Evolutionary conservation across 2,113 vertebrate genomes (phyloP).

Genomic region (Oreotragus oreotragus): DNA sequence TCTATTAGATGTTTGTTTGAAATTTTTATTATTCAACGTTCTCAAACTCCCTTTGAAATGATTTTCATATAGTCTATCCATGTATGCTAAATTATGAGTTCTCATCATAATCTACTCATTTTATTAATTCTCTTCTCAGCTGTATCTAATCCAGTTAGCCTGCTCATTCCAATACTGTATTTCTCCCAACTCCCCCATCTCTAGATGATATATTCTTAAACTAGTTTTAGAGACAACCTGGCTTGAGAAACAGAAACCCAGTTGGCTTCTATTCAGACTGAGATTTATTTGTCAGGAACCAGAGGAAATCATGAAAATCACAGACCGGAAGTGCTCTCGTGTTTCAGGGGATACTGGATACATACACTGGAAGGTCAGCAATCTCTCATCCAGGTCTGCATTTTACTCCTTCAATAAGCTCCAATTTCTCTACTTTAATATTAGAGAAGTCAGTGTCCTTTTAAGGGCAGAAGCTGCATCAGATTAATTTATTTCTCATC

Average conservation of each 20-base stretch:
- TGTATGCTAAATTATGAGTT: background rate
- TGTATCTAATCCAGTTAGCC: background rate
- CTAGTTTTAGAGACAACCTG: background rate
- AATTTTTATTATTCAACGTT: background rate
- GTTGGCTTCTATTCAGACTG: background rate
- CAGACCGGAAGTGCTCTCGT: background rate
- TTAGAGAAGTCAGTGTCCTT: background rate
- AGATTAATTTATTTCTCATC: background rate
- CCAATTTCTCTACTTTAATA: background rate
- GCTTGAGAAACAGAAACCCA: background rate
- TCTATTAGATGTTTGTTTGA: background rate
- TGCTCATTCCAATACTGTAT: background rate
- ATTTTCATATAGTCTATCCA: background rate
- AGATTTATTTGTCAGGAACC: background rate
- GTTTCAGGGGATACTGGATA: background rate
- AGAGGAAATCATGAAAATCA: background rate
- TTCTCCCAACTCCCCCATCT: background rate
- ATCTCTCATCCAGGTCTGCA: background rate
- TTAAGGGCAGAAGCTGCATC: background rate
- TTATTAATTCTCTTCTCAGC: background rate
- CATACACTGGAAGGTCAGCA: background rate
- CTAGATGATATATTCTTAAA: background rate
- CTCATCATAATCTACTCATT: background rate
- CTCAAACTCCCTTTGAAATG: background rate
- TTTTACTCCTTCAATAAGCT: background rate